These are phyloP conservation scores for Crocidura indochinensis DNA, from an alignment of 2,797 vertebrate genomes.

Conservation along the genomic window DNA sequence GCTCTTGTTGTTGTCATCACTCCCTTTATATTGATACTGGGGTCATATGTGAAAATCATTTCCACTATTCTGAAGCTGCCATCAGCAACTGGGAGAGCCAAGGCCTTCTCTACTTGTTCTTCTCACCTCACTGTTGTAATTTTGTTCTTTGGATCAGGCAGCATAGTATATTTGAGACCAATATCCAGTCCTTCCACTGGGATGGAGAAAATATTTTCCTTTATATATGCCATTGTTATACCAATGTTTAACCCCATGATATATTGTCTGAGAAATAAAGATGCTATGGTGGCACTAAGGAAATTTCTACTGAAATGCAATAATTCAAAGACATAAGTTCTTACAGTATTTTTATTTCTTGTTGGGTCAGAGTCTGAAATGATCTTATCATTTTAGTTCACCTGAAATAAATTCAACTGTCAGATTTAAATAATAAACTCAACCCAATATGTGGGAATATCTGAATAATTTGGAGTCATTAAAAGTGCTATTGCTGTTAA, in stretches of 20 bases:
- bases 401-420: too few relatives aligned
- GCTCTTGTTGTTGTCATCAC: slow-evolving; percentile 4
- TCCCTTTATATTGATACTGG: slow-evolving; percentile 66
- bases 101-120: slow-evolving; percentile 73
- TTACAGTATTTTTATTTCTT: too few relatives aligned
- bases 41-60: slow-evolving; percentile 72
- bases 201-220: slow-evolving; percentile 58
- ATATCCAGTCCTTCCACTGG: slow-evolving; percentile 17
- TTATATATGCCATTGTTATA: slow-evolving; percentile 58
- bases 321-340: neutral
- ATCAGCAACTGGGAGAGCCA: slow-evolving; percentile 12
- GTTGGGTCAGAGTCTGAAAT: too few relatives aligned
- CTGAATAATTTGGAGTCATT: too few relatives aligned
- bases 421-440: too few relatives aligned
- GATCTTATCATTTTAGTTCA: too few relatives aligned
- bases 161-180: slow-evolving; percentile 30
- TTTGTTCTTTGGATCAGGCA: slow-evolving; percentile 67
- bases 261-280: slow-evolving; percentile 71
- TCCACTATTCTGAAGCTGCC: slow-evolving; percentile 70
- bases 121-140: slow-evolving; percentile 62
- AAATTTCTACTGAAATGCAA: slow-evolving; percentile 20
- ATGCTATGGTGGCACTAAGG: slow-evolving; percentile 51
- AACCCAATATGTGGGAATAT: too few relatives aligned
- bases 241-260: slow-evolving; percentile 64
- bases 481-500: too few relatives aligned